Conservation (phyloP, 2,888 invertebrate genomes). For the Sisyra terminalis region DNA sequence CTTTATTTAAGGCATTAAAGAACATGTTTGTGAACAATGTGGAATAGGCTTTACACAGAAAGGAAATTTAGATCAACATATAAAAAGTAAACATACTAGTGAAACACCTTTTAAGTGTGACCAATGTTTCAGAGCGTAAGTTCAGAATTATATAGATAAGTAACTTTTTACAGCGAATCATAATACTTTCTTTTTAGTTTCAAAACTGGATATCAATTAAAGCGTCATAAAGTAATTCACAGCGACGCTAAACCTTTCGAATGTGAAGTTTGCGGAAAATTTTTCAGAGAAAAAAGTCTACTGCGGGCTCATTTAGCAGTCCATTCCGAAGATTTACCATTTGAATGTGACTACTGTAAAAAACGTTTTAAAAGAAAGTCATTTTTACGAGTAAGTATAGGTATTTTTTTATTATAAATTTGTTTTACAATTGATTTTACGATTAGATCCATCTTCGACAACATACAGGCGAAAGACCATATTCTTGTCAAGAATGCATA, state of each 20-base stretch:
- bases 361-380: constrained; percentile 3
- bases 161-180: too few relatives aligned
- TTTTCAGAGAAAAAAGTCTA: constrained; percentile 4
- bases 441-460: constrained; percentile 2
- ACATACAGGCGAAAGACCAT: constrained; percentile 3
- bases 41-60: constrained; percentile 41
- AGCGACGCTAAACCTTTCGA: constrained; percentile 1
- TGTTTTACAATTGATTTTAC: not conserved
- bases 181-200: constrained; percentile 2
- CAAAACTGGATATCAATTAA: constrained; percentile 2
- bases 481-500: constrained; percentile 3
- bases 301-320: not conserved
- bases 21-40: constrained; percentile 38
- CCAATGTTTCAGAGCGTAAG: constrained; percentile 1
- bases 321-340: not conserved
- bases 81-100: constrained; percentile 13
- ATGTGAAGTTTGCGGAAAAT: constrained; percentile 4
- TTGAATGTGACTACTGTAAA: constrained; percentile 5
- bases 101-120: constrained; percentile 3
- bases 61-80: constrained; percentile 37
- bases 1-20: constrained; percentile 25
- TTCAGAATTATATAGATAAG: too few relatives aligned
- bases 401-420: not conserved
- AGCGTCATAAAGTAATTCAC: constrained; percentile 3
- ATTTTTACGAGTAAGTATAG: constrained; percentile 2